Conservation (phyloP, 2,888 invertebrate species). For the Helicoverpa assulta region DNA sequence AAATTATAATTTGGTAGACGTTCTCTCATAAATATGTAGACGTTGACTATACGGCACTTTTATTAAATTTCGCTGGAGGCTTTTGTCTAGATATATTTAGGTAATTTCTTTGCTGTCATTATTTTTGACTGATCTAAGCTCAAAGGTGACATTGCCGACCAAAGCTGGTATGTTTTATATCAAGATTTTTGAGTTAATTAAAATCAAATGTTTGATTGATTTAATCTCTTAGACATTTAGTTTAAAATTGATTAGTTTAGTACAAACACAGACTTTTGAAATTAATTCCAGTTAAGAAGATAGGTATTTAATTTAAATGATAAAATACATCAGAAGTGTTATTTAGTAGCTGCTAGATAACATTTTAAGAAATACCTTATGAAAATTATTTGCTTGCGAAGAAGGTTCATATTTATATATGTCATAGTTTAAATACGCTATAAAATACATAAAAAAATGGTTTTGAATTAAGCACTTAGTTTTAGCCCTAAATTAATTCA, state of each 20-base stretch:
- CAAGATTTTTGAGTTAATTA: constrained; percentile 5
- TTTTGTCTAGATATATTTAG: constrained; percentile 29
- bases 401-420: no score
- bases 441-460: no score
- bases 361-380: background rate
- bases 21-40: constrained; percentile 60
- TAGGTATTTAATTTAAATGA: background rate
- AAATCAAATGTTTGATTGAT: constrained; percentile 1
- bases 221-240: background rate
- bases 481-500: no score
- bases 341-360: background rate
- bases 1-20: constrained; percentile 59
- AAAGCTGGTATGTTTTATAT: constrained; percentile 7
- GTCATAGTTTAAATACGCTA: no score
- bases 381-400: no score
- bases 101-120: constrained; percentile 36
- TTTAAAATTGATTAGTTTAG: background rate
- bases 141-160: constrained; percentile 27
- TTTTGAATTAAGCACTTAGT: no score
- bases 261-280: constrained; percentile 1
- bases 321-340: background rate
- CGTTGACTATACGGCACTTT: constrained; percentile 42
- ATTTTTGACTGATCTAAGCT: constrained; percentile 44
- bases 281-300: background rate
- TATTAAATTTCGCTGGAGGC: constrained; percentile 51